Base-by-base conservation (phyloP, 1,140 invertebrate genomes). In the Drosophila ficusphila region DNA sequence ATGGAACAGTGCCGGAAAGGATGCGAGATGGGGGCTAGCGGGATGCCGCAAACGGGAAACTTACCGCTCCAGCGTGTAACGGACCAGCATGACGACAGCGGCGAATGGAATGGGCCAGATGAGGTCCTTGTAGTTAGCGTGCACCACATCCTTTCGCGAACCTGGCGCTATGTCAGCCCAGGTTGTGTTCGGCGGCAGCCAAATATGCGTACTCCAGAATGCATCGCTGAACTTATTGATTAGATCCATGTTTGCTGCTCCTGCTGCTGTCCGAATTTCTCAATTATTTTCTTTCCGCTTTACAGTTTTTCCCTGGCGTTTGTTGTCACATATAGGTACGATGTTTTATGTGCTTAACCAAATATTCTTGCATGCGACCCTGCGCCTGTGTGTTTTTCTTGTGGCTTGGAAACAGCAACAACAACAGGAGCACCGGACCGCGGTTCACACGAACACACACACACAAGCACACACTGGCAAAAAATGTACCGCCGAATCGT, bases 151-250 rank as follows among this genome's bases (percentile, higher is more conserved):
- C 65, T 95, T 94, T 73, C 94, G 95, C 39, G 96, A 93, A 65
- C 94, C 96, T 18, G 97, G 95, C 76, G 94, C 93, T 39, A 98
- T 95, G 89, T 98, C 95, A n/a, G 93, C 93, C 97, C 97, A 98
- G 79, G 96, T 96, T 58, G 95, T 95, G 91, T 97, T 97, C 64
- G 97, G 96, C 58, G 97, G 97, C 81, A 97, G 93, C 97, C 97
- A 98, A 81, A 98, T 92, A 81, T 94, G 92, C 78, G 96, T 94
- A 81, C 94, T 94, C 97, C 97, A 98, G 92, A 98, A 97, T 73
- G 92, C 92, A 85, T 94, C 92, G 27, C 58, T 76, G 23, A 91
- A 51, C 49, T 71, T 74, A 75, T 76, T 81, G 46, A 91, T 62
- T 76, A 90, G 41, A 21, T 90, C 69, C 90, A 91, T 91, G 25